Conservation (phyloP, 2,888 invertebrate genomes). For the Digitonthophagus gazella region DNA sequence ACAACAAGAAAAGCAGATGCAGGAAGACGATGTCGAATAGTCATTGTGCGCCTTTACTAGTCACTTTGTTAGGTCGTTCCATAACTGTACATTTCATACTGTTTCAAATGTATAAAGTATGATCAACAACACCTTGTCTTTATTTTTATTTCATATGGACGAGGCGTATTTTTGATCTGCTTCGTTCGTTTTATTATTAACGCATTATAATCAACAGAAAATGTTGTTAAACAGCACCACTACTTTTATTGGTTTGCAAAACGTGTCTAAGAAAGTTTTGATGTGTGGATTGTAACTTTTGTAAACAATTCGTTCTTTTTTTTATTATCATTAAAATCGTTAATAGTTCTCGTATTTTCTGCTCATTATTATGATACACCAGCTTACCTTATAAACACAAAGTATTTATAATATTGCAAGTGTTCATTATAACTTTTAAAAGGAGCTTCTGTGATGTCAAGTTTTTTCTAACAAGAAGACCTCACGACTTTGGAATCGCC, state of each 20-base stretch:
- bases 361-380: neutral
- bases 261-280: neutral
- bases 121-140: conserved; percentile 25
- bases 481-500: too few species aligned
- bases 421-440: neutral
- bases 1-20: conserved; percentile 45
- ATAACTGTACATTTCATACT: conserved; percentile 33
- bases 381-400: neutral
- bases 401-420: neutral
- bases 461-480: too few species aligned
- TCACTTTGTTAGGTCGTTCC: conserved; percentile 33
- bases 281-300: neutral
- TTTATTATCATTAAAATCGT: neutral
- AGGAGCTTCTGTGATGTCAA: neutral
- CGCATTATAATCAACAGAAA: neutral
- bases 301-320: neutral
- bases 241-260: neutral
- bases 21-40: conserved; percentile 51
- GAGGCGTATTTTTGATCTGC: conserved; percentile 8
- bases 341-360: neutral
- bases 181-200: conserved; percentile 4
- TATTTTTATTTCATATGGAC: conserved; percentile 9
- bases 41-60: conserved; percentile 20
- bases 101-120: conserved; percentile 30
- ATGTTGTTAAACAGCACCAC: neutral